Conservation (phyloP, 1,140 invertebrate genomes). For the Drosophila nigrodunni region DNA sequence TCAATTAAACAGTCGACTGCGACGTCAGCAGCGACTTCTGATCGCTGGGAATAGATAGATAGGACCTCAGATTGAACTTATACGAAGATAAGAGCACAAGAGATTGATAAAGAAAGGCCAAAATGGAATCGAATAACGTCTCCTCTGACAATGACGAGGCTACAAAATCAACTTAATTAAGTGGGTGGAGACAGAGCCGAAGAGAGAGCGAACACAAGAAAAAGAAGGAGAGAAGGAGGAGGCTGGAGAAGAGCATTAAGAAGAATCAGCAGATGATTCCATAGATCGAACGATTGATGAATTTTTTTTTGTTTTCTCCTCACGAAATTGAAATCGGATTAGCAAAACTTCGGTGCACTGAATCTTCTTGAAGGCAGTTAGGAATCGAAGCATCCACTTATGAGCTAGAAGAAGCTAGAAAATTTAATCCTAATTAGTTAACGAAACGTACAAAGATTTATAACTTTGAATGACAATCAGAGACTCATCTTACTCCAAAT, state of each 20-base stretch:
- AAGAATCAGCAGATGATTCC: not conserved
- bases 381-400: no score
- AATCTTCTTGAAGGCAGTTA: no score
- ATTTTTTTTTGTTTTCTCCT: constrained; percentile 41
- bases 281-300: not conserved
- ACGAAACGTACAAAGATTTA: no score
- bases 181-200: constrained; percentile 59
- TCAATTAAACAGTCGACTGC: constrained; percentile 71
- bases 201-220: constrained; percentile 14
- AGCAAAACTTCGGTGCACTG: constrained; percentile 49
- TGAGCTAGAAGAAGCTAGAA: no score
- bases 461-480: no score
- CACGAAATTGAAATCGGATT: constrained; percentile 57
- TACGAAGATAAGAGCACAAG: constrained; percentile 59
- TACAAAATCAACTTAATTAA: constrained; percentile 56
- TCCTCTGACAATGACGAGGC: constrained; percentile 18
- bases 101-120: constrained; percentile 74
- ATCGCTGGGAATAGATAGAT: constrained; percentile 79
- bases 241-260: not conserved
- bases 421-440: no score
- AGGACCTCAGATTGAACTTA: constrained; percentile 76
- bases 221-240: constrained; percentile 5
- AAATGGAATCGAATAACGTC: constrained; percentile 51
- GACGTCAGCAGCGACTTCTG: constrained; percentile 40
- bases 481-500: no score